These are phyloP conservation scores for Capreolus pygargus DNA, from an alignment of 2,113 vertebrate species.

Conservation along the genomic window DNA sequence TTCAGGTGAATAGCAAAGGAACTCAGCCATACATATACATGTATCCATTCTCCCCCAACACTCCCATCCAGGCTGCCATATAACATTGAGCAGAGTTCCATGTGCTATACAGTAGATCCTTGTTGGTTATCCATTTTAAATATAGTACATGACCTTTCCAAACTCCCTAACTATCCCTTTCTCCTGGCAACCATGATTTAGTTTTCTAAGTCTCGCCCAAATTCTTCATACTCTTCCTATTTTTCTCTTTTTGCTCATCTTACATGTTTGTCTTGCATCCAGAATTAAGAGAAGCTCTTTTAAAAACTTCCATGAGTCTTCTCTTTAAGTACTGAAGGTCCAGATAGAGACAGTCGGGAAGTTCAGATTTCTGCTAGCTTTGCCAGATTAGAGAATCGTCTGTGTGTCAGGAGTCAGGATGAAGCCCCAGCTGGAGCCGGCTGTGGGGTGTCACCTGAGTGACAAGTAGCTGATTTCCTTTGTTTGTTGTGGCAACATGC, in stretches of 20 bases:
- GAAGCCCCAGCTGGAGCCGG: not conserved
- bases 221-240: not conserved
- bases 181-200: not conserved
- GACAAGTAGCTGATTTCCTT: not conserved
- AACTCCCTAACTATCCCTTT: not conserved
- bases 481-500: constrained; percentile 40
- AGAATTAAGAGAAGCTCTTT: not conserved
- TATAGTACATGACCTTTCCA: not conserved
- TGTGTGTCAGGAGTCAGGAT: not conserved
- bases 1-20: not conserved
- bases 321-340: not conserved
- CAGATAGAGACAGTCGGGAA: not conserved
- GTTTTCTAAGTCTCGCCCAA: not conserved
- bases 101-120: not conserved
- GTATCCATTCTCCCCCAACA: not conserved
- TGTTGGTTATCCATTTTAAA: not conserved
- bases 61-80: not conserved
- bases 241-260: not conserved
- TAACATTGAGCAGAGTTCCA: not conserved
- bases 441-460: not conserved
- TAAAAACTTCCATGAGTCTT: not conserved
- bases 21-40: not conserved
- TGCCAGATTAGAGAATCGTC: not conserved
- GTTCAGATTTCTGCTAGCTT: not conserved
- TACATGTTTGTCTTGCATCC: not conserved